A percentile compares a stretch with the other conserved stretches of the same genome.
Evolutionary conservation across 2,888 invertebrate species (phyloP).

Genomic region (Masnerella sp.): DNA sequence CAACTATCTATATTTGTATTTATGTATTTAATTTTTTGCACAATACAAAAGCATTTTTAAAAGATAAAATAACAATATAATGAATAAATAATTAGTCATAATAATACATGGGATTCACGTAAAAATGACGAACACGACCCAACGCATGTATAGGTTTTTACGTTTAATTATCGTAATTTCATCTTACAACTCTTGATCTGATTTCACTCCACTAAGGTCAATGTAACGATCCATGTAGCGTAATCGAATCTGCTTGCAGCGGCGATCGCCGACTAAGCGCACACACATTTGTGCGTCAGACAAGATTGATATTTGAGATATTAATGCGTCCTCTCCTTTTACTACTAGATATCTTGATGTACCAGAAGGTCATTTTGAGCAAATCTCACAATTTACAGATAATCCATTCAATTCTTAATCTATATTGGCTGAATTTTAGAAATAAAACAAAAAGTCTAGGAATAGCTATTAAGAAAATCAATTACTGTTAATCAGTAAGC

Average conservation of each 20-base stretch:
- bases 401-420: no score
- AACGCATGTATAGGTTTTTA: constrained; percentile 20
- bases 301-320: constrained; percentile 64
- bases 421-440: no score
- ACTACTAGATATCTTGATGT: constrained; percentile 15
- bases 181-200: constrained; percentile 56
- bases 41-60: background rate
- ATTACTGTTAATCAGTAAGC: no score
- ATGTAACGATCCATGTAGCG: constrained; percentile 60
- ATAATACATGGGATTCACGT: background rate
- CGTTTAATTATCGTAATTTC: constrained; percentile 38
- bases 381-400: no score
- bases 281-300: constrained; percentile 49
- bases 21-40: no score
- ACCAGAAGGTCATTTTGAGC: constrained; percentile 24
- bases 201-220: constrained; percentile 64
- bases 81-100: constrained; percentile 5
- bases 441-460: no score
- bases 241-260: constrained; percentile 63
- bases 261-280: constrained; percentile 55
- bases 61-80: background rate
- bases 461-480: no score
- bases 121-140: constrained; percentile 11
- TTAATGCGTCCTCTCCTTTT: constrained; percentile 39
- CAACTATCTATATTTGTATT: no score